Base-by-base conservation (phyloP, 2,797 vertebrate species). In the Syncerus caffer region DNA sequence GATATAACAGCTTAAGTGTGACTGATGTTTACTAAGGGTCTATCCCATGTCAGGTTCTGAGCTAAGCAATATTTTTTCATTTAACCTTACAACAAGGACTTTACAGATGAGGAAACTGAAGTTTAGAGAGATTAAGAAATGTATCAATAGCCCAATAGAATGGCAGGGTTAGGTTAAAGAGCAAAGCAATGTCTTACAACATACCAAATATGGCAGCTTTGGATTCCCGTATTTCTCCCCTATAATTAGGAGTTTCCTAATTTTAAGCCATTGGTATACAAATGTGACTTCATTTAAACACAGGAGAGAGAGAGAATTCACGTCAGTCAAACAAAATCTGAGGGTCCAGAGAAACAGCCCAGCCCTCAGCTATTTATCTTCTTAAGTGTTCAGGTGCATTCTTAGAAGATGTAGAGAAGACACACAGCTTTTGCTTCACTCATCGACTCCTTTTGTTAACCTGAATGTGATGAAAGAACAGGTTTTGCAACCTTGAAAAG, bases 401-500 rank as follows among this genome's bases (percentile, higher is more conserved):
- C 76, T 83, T 62, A 91, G 1, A 34, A 92, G 74, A 85, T 9
- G 1, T 34, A 51, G 67, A 80, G 51, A 85, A 93, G 45, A 27
- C 79, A 45, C 15, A 57, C 7, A 58, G 51, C 45, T 89, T 88
- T 85, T 47, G 27, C 3, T 45, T 93, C 60, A 82, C 21, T 11
- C 45, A 27, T 95, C 10, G 38, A 51, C 58, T 90, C 76, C 13
- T 55, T 7, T 0, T 0, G 95, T 83, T 97, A 90, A 83, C 29
- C 89, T 93, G 27, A 96, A 95, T 95, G 64, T 71, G 78, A 89
- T 84, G 27, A 95, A 94, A 98, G 95, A 97, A 96, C 62, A 12
- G n/a, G 91, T 96, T 97, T 93, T 74, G 80, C 80, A 97, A 85
- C 17, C 94, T 86, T 92, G 13, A 96, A 62, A 97, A 97, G 42